Evolutionary conservation across 2,113 vertebrate genomes (phyloP).

Genomic region (Mohoua ochrocephala): DNA sequence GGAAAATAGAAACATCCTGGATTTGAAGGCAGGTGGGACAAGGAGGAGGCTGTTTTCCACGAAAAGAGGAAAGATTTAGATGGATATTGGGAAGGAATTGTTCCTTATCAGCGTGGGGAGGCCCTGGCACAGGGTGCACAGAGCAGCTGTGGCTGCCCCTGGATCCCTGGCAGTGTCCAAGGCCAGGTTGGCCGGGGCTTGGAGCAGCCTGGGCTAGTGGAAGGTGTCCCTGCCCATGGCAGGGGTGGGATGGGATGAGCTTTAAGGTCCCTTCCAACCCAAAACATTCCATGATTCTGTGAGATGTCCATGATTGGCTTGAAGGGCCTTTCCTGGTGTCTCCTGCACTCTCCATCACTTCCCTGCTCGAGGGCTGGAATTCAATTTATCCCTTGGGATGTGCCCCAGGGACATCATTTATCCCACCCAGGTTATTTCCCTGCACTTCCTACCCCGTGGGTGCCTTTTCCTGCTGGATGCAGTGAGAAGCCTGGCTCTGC

Average conservation of each 20-base stretch:
- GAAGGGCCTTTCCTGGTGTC: background rate
- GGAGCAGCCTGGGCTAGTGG: background rate
- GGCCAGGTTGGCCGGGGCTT: background rate
- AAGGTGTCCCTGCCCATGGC: background rate
- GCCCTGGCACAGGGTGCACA: background rate
- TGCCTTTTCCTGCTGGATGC: background rate
- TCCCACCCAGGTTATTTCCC: background rate
- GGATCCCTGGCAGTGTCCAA: background rate
- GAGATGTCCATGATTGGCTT: background rate
- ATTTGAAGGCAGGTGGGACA: background rate
- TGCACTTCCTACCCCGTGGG: fast-evolving
- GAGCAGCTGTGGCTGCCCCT: background rate
- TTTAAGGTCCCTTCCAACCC: background rate
- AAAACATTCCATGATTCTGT: background rate
- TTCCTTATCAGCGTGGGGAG: background rate
- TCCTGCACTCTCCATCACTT: background rate
- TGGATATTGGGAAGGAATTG: background rate
- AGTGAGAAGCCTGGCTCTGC: background rate
- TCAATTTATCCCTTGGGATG: background rate
- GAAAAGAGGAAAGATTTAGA: background rate
- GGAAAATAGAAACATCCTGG: background rate
- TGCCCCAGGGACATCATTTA: too few relatives aligned
- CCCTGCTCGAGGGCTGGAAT: background rate
- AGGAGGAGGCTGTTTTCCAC: background rate
- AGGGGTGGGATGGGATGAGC: fast-evolving